Evolutionary conservation across 2,888 invertebrate species (phyloP).

Genomic region (Xestia rhomboidea): DNA sequence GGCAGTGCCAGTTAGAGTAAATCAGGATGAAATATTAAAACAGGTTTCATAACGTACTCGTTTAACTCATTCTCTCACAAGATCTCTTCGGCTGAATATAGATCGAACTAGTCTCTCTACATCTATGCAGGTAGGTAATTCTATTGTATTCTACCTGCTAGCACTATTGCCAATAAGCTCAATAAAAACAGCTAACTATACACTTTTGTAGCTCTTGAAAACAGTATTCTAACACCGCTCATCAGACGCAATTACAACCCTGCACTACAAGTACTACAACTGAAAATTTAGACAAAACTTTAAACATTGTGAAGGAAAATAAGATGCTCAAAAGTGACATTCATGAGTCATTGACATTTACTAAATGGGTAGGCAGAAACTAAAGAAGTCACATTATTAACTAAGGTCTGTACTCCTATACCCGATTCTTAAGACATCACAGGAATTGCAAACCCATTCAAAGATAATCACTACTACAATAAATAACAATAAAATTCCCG

Average conservation of each 20-base stretch:
- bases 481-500: slow-evolving; percentile 42
- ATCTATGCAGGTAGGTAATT: no score
- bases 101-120: background rate
- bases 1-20: slow-evolving; percentile 8
- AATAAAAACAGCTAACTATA: background rate
- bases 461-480: slow-evolving; percentile 33
- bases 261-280: no score
- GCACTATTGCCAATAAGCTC: background rate
- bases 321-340: background rate
- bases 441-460: slow-evolving; percentile 6
- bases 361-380: background rate
- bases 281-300: background rate
- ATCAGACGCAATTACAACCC: background rate
- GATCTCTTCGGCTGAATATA: slow-evolving; percentile 11
- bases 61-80: background rate
- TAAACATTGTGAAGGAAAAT: no score
- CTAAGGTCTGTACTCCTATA: background rate
- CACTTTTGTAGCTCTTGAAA: background rate
- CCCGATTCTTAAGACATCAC: background rate
- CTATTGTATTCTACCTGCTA: background rate
- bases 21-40: slow-evolving; percentile 30
- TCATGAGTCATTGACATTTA: background rate
- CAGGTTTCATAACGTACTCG: slow-evolving; percentile 10
- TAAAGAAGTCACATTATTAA: background rate
- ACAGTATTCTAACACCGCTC: background rate